Evolutionary conservation across 2,888 invertebrate species (phyloP).

Genomic region (Imbricaverruca yamaguchii): DNA sequence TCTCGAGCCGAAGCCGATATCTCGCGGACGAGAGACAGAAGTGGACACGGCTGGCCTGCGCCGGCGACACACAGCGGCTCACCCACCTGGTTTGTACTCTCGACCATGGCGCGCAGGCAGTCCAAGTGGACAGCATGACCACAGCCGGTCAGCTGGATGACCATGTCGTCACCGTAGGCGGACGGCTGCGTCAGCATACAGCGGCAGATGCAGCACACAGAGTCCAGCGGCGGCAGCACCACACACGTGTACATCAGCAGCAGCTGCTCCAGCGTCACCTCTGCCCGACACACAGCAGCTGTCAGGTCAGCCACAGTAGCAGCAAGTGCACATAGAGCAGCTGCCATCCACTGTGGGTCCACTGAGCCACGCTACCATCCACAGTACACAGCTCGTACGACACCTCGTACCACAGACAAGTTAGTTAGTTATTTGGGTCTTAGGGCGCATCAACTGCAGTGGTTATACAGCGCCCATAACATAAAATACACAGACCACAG

Average conservation of each 20-base stretch:
- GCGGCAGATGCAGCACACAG: not conserved
- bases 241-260: constrained; percentile 38
- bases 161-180: constrained; percentile 43
- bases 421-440: too few species aligned
- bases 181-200: not conserved
- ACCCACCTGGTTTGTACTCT: constrained; percentile 35
- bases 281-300: not conserved
- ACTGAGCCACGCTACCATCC: too few species aligned
- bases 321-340: too few species aligned
- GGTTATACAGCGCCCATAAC: too few species aligned
- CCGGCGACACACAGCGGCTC: too few species aligned
- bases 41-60: too few species aligned
- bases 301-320: not conserved
- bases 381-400: too few species aligned
- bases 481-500: too few species aligned
- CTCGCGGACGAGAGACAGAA: too few species aligned
- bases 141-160: constrained; percentile 62
- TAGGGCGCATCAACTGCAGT: too few species aligned
- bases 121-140: constrained; percentile 71
- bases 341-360: not conserved
- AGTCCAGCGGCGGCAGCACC: not conserved
- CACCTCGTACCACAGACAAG: too few species aligned
- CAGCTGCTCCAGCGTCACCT: constrained; percentile 44
- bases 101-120: constrained; percentile 67
- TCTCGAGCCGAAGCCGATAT: too few species aligned